Evolutionary conservation across 2,113 vertebrate species (phyloP), one percentile per base, ranked within the genome.

Genomic region (Alectura lathami): DNA sequence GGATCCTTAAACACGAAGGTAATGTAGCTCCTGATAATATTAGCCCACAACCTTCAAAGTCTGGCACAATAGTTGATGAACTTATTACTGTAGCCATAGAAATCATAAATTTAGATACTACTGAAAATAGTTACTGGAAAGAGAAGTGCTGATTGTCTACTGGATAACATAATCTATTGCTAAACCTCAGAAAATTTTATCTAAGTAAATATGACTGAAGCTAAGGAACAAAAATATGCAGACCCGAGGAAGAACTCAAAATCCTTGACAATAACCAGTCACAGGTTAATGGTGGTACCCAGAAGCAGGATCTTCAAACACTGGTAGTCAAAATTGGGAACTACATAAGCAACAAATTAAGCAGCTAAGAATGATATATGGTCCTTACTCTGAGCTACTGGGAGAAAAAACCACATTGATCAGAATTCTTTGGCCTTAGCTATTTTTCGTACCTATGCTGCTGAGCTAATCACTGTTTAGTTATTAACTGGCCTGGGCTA

Each of bases 151-250:
- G 36, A 16, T 17, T 78, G 9, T 9, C 17, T 70, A 3, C n/a
- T 48, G 4, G 38, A 38, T 29, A 78, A 13, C 23, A 76, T 18
- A 72, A 66, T 36, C 18, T 36, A 7, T 54, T 6, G 1, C 40
- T 56, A 89, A 84, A 36, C 23, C 48, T 1, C 21, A 63, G 50
- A 9, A 59, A 14, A 60, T 73, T 91, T 69, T 67, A 27, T 72
- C 22, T 53, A 84, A 56, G 9, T 16, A 47, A 60, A 20, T 0
- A 0, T 26, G 23, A 69, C 30, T 11, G 9, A 73, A 32, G 14
- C 6, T 51, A 72, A 67, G 32, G 42, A 85, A 56, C 17, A 85
- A 76, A 66, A 23, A 43, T 26, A n/a, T 17, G 5, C 43, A 84
- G 38, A 59, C 53, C 30, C 84, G 42, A 80, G 45, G 34, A 66